A percentile compares a stretch with the other conserved stretches of the same genome.
Conservation (phyloP, 1,140 invertebrate species). For the Apolygus lucorum region DNA sequence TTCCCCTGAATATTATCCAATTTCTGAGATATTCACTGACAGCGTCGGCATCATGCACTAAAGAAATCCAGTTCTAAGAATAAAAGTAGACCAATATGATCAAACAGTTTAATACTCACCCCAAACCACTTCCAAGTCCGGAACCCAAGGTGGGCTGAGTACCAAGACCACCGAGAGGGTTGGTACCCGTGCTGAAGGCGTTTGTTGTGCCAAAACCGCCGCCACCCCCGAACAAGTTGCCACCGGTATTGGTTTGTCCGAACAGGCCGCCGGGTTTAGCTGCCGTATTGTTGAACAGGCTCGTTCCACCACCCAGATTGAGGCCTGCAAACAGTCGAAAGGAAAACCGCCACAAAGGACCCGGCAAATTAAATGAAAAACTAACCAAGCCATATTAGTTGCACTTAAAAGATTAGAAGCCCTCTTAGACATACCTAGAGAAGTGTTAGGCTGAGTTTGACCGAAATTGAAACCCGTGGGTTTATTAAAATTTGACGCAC, state of each 20-base stretch:
- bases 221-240: slow-evolving; percentile 30
- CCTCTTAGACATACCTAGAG: slow-evolving; percentile 38
- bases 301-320: slow-evolving; percentile 38
- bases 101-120: background rate
- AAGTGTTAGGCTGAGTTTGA: slow-evolving; percentile 41
- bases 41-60: too few relatives aligned
- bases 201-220: slow-evolving; percentile 35
- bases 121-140: background rate
- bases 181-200: slow-evolving; percentile 32
- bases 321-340: background rate
- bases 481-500: slow-evolving; percentile 38
- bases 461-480: slow-evolving; percentile 45
- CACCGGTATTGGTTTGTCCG: slow-evolving; percentile 39
- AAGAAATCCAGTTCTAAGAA: too few relatives aligned
- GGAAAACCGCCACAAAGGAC: slow-evolving; percentile 15
- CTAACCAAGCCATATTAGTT: too few relatives aligned
- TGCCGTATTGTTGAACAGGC: slow-evolving; percentile 42
- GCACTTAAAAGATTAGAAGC: too few relatives aligned
- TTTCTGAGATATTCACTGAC: too few relatives aligned
- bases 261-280: slow-evolving; percentile 50
- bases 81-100: too few relatives aligned
- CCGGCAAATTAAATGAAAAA: too few relatives aligned
- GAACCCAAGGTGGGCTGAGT: slow-evolving; percentile 26
- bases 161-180: slow-evolving; percentile 33
- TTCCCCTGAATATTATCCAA: too few relatives aligned